These are phyloP conservation scores for Drosophila guanche DNA, from an alignment of 1,140 invertebrate species.

Conservation along the genomic window DNA sequence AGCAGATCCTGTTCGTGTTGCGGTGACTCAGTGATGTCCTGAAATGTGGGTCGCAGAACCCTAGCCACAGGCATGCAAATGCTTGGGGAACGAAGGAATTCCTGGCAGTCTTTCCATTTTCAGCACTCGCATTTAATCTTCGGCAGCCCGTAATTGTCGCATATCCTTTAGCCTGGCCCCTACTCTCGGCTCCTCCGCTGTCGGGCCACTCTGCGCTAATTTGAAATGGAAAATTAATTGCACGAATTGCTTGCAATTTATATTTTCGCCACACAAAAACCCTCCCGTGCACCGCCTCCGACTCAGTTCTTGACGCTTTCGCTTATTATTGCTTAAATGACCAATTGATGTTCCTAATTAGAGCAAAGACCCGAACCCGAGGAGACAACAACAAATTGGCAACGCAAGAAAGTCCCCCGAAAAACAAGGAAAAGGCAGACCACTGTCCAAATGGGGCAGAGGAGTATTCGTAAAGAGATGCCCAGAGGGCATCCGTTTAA, in stretches of 20 bases:
- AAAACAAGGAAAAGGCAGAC: no score
- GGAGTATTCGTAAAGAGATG: no score
- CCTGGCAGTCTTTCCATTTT: conserved; percentile 45
- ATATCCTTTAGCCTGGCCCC: conserved; percentile 20
- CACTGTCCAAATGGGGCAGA: no score
- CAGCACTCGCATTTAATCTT: conserved; percentile 50
- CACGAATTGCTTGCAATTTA: conserved; percentile 43
- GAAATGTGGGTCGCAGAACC: conserved; percentile 19
- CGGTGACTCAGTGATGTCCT: conserved; percentile 29
- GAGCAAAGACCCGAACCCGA: no score
- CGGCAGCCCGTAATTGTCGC: conserved; percentile 28
- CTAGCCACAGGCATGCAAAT: conserved; percentile 35
- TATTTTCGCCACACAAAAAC: conserved; percentile 23
- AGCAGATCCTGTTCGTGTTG: neutral
- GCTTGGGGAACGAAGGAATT: conserved; percentile 29
- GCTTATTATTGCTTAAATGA: conserved; percentile 5
- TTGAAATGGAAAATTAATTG: conserved; percentile 45
- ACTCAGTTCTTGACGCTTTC: neutral
- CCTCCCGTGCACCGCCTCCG: no score
- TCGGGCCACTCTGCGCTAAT: conserved; percentile 21
- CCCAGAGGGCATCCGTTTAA: no score
- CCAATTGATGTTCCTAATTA: conserved; percentile 6
- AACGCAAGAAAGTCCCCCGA: no score
- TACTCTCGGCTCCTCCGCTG: neutral
- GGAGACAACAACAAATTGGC: no score